Evolutionary conservation across 2,797 vertebrate genomes (phyloP).

Genomic region (Cossypha heuglini): DNA sequence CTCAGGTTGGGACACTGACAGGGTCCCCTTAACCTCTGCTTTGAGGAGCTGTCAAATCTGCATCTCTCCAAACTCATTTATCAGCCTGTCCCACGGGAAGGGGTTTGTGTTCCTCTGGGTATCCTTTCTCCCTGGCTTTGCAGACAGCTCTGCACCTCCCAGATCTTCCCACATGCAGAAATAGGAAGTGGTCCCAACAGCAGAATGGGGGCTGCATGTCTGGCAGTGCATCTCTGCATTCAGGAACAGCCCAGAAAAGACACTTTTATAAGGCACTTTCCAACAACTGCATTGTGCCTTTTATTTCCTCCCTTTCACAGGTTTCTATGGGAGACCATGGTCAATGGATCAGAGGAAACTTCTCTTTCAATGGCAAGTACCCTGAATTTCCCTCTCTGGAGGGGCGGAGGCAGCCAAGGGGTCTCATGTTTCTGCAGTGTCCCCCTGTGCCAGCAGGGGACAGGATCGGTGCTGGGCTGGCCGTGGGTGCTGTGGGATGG

Average conservation of each 20-base stretch:
- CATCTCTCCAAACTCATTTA: background rate
- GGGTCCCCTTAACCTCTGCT: background rate
- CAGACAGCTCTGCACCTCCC: background rate
- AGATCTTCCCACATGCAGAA: background rate
- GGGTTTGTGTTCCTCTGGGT: background rate
- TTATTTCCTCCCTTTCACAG: constrained; percentile 32
- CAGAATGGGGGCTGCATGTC: background rate
- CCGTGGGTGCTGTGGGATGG: background rate
- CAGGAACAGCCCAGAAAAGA: background rate
- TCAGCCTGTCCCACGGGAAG: background rate
- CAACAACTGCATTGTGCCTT: background rate
- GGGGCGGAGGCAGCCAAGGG: fast-evolving
- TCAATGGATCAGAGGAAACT: constrained; percentile 88
- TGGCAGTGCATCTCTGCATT: background rate
- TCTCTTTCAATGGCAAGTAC: constrained; percentile 85
- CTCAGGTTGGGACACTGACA: background rate
- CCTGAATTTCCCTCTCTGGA: background rate
- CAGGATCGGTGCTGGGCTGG: fast-evolving
- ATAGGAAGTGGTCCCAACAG: fast-evolving
- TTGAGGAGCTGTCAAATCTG: background rate
- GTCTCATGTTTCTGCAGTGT: background rate
- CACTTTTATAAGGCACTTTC: background rate
- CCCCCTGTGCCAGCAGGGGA: background rate
- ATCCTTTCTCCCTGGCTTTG: background rate
- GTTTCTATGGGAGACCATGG: constrained; percentile 89